Evolutionary conservation across 2,797 vertebrate genomes (phyloP), one percentile per base, ranked within the genome.

Genomic region (Rhinogobio ventralis): DNA sequence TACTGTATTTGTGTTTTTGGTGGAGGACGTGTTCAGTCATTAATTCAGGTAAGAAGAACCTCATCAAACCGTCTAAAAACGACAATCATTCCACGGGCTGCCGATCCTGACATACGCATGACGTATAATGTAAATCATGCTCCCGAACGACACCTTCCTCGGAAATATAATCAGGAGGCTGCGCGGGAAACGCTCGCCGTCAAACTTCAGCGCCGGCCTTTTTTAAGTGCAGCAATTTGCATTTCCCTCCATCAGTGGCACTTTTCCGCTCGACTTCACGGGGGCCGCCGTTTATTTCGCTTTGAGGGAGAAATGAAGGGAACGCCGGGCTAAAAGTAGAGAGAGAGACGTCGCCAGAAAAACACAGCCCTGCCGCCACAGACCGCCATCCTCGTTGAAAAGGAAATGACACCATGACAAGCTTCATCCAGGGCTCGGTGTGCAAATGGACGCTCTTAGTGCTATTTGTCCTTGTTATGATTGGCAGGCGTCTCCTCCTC

Each of bases 401-500:
- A 90, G 87, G 87, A 91, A 91, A 90, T 93, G 90, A 93, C 88
- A 96, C 90, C 85, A 89, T 94, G 91, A 92, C 90, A 93, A 92
- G 93, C 93, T 83, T 78, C 79, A 62, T 85, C 84, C 74, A 74
- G 87, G 82, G 87, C 87, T 74, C 28, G 28, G 87, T 81, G 90
- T 89, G 91, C 92, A 95, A 96, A 96, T 94, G 92, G 89, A 91
- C 71, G 80, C 89, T 92, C 87, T 90, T 88, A 77, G 69, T 92
- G 92, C 91, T 92, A 92, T 92, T 93, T 89, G 89, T 92, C 89
- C 42, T 33, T 90, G 90, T 90, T 92, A 92, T 96, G 96, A 97
- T 92, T 91, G 95, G 92, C 94, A 95, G 91, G 93, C 95, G 87
- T 93, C 90, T 95, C 94, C 91, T 94, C 79, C 71, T 86, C 93